Percentiles rank a stretch among this genome's conserved stretches.
phyloP scores from a whole-genome alignment of 2,888 invertebrate species.

The Agonopterix subpropinquella region DNA sequence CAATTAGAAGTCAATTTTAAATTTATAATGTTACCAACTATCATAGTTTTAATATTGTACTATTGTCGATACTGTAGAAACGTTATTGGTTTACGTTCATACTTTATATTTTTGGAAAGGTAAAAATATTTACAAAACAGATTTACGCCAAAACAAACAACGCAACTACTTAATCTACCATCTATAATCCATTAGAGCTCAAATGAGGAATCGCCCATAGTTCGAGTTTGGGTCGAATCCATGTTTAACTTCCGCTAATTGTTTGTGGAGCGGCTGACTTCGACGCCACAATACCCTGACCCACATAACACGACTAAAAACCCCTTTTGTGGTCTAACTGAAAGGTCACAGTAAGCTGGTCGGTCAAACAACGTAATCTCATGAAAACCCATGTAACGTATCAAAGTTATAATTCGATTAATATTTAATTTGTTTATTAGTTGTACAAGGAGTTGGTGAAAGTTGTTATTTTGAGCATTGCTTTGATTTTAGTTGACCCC shows the following conservation, averaged over 20 bases:
- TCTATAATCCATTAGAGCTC: constrained; percentile 25
- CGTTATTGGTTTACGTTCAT: no score
- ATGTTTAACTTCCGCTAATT: constrained; percentile 64
- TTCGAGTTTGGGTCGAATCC: constrained; percentile 39
- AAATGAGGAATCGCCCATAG: constrained; percentile 43
- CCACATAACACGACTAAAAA: constrained; percentile 19
- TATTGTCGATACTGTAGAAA: no score
- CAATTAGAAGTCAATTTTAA: no score
- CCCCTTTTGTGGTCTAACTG: constrained; percentile 9
- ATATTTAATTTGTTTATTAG: constrained; percentile 40
- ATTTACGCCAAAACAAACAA: not conserved
- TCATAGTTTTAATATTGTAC: no score
- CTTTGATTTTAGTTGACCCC: no score
- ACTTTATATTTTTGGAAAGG: no score
- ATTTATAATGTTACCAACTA: no score
- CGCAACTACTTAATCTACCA: constrained; percentile 24
- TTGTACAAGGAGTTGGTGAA: not conserved
- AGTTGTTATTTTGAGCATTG: not conserved
- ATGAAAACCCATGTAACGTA: constrained; percentile 40
- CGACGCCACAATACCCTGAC: constrained; percentile 20
- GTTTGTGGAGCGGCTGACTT: constrained; percentile 48
- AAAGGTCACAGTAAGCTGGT: constrained; percentile 24
- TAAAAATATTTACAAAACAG: not conserved
- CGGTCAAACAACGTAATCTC: constrained; percentile 32
- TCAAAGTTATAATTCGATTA: constrained; percentile 47